phyloP scores from a whole-genome alignment of 2,113 vertebrate species.

The Albula goreensis region DNA sequence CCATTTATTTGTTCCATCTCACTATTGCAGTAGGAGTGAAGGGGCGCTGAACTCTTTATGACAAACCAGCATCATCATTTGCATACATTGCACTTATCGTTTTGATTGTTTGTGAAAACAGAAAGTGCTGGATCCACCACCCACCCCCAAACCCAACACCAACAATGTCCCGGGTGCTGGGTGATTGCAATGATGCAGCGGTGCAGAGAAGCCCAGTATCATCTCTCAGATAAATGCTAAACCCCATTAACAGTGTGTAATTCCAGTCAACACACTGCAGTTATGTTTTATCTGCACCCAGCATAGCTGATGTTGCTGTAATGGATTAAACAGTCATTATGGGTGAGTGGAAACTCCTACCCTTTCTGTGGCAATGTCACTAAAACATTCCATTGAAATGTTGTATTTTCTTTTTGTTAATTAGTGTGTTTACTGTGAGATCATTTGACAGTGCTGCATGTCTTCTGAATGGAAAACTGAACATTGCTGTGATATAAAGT shows the following conservation, averaged over 20 bases:
- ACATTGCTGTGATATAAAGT: not conserved
- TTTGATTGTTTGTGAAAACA: conserved; percentile 16
- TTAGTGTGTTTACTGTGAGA: not conserved
- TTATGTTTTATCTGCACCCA: not conserved
- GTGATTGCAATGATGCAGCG: not conserved
- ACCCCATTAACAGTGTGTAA: not conserved
- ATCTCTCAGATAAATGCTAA: not conserved
- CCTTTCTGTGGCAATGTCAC: too few relatives aligned
- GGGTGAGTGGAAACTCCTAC: not conserved
- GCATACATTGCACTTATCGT: conserved; percentile 12
- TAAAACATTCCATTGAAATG: not conserved
- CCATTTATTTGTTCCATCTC: not conserved
- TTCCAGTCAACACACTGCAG: not conserved
- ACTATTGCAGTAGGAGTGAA: not conserved
- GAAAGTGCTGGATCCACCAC: not conserved
- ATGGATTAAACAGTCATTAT: not conserved
- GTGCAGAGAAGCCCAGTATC: not conserved
- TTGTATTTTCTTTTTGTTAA: too few relatives aligned
- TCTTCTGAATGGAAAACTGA: not conserved
- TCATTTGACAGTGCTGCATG: not conserved
- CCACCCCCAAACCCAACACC: not conserved
- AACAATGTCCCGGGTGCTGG: not conserved
- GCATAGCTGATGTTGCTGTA: too few relatives aligned
- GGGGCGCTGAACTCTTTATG: conserved; percentile 2
- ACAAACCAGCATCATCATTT: conserved; percentile 4